These are phyloP conservation scores for Thymelicus sylvestris DNA, from an alignment of 2,888 invertebrate species.

Conservation along the genomic window DNA sequence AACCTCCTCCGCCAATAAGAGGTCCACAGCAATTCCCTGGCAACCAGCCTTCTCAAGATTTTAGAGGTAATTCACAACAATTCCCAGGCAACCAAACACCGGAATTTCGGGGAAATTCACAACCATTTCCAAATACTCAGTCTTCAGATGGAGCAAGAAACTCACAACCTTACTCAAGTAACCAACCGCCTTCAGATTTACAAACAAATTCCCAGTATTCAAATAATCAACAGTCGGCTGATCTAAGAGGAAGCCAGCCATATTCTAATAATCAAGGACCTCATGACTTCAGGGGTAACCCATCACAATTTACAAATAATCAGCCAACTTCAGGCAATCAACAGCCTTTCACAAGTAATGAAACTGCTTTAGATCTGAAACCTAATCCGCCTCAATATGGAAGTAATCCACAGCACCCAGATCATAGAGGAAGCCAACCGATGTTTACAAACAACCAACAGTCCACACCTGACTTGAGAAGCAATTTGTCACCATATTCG, in stretches of 20 bases:
- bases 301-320: conserved; percentile 18
- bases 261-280: conserved; percentile 8
- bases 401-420: conserved; percentile 17
- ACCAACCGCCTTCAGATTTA: conserved; percentile 18
- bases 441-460: conserved; percentile 21
- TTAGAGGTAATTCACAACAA: conserved; percentile 21
- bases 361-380: conserved; percentile 17
- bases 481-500: conserved; percentile 17
- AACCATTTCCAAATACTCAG: conserved; percentile 8
- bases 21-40: too few relatives aligned
- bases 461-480: conserved; percentile 9
- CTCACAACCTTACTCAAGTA: conserved; percentile 6
- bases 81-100: conserved; percentile 11
- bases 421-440: conserved; percentile 13
- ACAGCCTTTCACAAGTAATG: conserved; percentile 26
- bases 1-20: too few relatives aligned
- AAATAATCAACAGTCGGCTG: conserved; percentile 24
- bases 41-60: conserved; percentile 13
- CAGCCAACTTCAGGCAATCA: conserved; percentile 17
- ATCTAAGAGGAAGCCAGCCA: conserved; percentile 13
- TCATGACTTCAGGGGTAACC: conserved; percentile 11
- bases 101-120: conserved; percentile 4
- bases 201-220: conserved; percentile 10
- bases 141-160: conserved; percentile 15
- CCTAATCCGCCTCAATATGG: conserved; percentile 17